Percentiles rank a stretch among this genome's conserved stretches.
Conservation (phyloP, 1,140 invertebrate genomes). For the Oryzaephilus surinamensis region DNA sequence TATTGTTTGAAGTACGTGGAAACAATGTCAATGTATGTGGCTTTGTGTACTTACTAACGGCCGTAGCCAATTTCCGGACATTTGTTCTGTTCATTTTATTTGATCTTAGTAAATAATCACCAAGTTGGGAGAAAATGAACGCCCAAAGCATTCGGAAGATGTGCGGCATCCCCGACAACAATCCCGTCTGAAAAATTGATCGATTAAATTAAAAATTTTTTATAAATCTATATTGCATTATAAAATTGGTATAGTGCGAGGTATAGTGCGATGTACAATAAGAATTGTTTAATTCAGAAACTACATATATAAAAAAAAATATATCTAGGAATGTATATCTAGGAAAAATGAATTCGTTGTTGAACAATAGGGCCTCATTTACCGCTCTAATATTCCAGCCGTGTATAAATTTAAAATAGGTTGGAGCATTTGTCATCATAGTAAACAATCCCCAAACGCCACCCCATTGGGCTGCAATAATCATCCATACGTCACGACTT, state of each 20-base stretch:
- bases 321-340: neutral
- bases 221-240: too few species aligned
- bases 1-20: neutral
- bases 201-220: too few species aligned
- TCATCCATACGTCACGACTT: conserved; percentile 68
- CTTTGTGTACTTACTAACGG: conserved; percentile 41
- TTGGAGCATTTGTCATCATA: conserved; percentile 72
- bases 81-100: conserved; percentile 48
- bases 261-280: too few species aligned
- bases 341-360: neutral
- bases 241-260: too few species aligned
- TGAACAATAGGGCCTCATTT: too few species aligned
- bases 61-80: conserved; percentile 51
- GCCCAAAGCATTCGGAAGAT: conserved; percentile 51
- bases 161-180: conserved; percentile 55
- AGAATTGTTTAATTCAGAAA: too few species aligned
- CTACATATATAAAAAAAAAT: conserved; percentile 2
- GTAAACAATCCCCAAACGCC: conserved; percentile 80
- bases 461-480: conserved; percentile 65
- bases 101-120: conserved; percentile 49
- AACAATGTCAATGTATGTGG: neutral
- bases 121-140: conserved; percentile 45
- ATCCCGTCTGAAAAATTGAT: conserved; percentile 50
- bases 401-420: conserved; percentile 74
- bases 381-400: conserved; percentile 71